Evolutionary conservation across 2,797 vertebrate genomes (phyloP).

Genomic region (Eutrigla gurnardus): DNA sequence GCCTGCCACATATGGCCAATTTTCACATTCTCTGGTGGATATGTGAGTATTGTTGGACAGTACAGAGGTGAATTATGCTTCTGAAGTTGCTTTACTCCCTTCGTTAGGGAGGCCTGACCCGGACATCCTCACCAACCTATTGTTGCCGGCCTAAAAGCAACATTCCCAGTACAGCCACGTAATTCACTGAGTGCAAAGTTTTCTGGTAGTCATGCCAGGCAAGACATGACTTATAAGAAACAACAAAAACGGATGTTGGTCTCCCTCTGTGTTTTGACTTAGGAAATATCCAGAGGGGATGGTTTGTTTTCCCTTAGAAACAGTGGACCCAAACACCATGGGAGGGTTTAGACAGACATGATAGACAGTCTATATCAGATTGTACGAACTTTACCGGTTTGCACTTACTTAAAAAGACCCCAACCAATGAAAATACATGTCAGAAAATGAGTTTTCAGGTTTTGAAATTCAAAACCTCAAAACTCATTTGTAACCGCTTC

Average conservation of each 20-base stretch:
- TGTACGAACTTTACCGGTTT: background rate
- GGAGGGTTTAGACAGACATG: background rate
- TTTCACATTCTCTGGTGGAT: background rate
- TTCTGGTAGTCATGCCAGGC: background rate
- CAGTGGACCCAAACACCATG: background rate
- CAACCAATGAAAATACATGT: background rate
- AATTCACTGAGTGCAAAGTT: conserved; percentile 13
- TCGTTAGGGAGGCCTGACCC: background rate
- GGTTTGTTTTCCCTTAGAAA: conserved; percentile 3
- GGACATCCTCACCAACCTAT: background rate
- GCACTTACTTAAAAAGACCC: background rate
- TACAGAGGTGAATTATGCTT: background rate
- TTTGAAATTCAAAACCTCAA: conserved; percentile 22
- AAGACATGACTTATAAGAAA: too few relatives aligned
- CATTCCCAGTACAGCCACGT: background rate
- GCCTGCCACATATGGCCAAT: too few relatives aligned
- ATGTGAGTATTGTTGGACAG: background rate
- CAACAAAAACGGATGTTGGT: conserved; percentile 4
- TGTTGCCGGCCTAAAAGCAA: background rate
- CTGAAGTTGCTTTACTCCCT: background rate
- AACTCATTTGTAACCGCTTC: conserved; percentile 21
- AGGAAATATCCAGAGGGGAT: background rate
- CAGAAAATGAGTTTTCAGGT: background rate
- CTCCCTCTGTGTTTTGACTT: conserved; percentile 26
- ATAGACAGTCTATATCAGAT: background rate